Evolutionary conservation across 2,113 vertebrate genomes (phyloP), one percentile per base, ranked within the genome.

Genomic region (Corynorhinus townsendii): DNA sequence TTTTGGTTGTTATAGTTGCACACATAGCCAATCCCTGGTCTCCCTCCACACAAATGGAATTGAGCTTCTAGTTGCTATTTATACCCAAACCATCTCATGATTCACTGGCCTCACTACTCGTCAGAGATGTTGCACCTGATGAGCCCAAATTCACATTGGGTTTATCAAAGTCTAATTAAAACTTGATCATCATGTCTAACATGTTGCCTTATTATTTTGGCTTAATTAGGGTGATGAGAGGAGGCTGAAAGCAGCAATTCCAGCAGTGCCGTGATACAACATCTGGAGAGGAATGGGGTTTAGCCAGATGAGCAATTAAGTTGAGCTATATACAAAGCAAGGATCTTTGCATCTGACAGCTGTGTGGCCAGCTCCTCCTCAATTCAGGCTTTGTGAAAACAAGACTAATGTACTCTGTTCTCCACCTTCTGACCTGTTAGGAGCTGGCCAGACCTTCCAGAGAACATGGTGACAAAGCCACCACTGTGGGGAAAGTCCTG

Each of bases 121-220:
- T 93, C 95, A 97, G 89, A 92, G 93, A 91, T 71, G 89, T 83
- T 90, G 94, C 96, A 95, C 95, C 96, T 96, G 96, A 97, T 0
- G 35, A 95, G 82, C 92, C 76, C 96, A 94, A 91, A 95, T 95
- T 89, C 96, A 94, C 90, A 89, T 45, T 92, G 96, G 97, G 90
- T 95, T 97, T 97, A 92, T 97, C 94, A 97, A 95, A 97, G 97
- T 96, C 97, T 95, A 96, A 97, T 97, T 97, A 97, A 97, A 97
- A 95, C 86, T 95, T 82, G 69, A 97, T 97, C 93, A 75, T 95
- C 47, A 0, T 93, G 92, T 97, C 96, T 97, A 95, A 96, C 96
- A 96, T 95, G 96, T 91, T 93, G 91, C 89, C 88, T 95, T 97
- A 97, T 97, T 97, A 97, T 95, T 95, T 96, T 91, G 94, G 92